Evolutionary conservation across 1,140 invertebrate species (phyloP).

Genomic region (Diploscapter pachys): DNA sequence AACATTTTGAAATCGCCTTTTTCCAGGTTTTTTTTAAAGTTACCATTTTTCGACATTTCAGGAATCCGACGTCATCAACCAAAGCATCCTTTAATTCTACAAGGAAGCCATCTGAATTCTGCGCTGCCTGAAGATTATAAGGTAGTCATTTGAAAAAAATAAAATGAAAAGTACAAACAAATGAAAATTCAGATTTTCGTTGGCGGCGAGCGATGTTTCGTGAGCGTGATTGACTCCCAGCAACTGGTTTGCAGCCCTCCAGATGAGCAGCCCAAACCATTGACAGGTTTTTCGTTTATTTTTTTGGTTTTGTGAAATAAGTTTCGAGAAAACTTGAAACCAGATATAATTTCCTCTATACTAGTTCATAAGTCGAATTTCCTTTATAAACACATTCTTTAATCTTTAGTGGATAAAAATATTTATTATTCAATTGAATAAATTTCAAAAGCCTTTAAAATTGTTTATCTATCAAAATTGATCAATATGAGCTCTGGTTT

Average conservation of each 20-base stretch:
- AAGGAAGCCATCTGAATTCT: conserved; percentile 63
- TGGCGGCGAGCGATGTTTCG: conserved; percentile 85
- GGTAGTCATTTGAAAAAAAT: conserved; percentile 28
- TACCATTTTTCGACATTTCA: no score
- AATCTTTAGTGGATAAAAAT: no score
- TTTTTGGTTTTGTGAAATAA: no score
- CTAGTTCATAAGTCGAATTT: no score
- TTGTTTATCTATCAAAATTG: no score
- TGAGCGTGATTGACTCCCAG: conserved; percentile 75
- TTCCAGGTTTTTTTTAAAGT: no score
- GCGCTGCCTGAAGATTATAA: conserved; percentile 48
- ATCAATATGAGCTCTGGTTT: no score
- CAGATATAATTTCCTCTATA: no score
- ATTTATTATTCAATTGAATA: no score
- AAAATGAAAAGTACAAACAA: conserved; percentile 19
- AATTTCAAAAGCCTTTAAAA: no score
- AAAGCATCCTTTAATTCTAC: conserved; percentile 89
- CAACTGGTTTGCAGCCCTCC: conserved; percentile 59
- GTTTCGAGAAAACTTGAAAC: no score
- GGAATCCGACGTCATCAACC: conserved; percentile 72
- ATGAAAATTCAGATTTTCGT: conserved; percentile 76
- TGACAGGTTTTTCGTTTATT: conserved; percentile 65
- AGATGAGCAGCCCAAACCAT: conserved; percentile 76
- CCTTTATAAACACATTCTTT: no score
- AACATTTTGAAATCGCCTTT: not conserved